These are phyloP conservation scores for Rhingia rostrata DNA, from an alignment of 2,888 invertebrate genomes.

Conservation along the genomic window DNA sequence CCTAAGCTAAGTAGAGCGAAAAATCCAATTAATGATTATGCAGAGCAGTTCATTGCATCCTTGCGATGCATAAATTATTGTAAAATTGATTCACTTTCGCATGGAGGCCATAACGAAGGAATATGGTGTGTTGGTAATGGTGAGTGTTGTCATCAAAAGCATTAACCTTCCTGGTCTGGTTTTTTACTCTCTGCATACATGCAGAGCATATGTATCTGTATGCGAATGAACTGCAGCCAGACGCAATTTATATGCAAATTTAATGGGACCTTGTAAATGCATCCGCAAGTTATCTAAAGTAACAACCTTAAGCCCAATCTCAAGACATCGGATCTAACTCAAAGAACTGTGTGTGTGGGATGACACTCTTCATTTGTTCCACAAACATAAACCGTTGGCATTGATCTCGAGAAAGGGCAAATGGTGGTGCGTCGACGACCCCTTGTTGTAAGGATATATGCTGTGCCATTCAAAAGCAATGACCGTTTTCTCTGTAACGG, in stretches of 20 bases:
- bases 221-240: conserved; percentile 76
- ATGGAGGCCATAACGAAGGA: neutral
- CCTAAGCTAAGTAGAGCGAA: conserved; percentile 35
- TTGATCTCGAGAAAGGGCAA: conserved; percentile 36
- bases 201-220: conserved; percentile 14
- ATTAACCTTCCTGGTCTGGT: conserved; percentile 29
- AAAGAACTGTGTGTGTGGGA: conserved; percentile 47
- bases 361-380: conserved; percentile 55
- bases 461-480: conserved; percentile 63
- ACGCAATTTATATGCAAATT: conserved; percentile 82
- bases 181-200: conserved; percentile 26
- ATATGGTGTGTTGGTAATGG: conserved; percentile 17
- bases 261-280: conserved; percentile 80
- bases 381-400: conserved; percentile 27
- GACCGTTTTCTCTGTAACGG: conserved; percentile 66
- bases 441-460: conserved; percentile 23
- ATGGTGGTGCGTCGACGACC: neutral
- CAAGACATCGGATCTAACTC: conserved; percentile 52
- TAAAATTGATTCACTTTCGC: conserved; percentile 45
- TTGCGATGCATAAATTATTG: conserved; percentile 51
- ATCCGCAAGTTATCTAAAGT: conserved; percentile 53
- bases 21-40: conserved; percentile 59
- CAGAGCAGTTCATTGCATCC: conserved; percentile 51
- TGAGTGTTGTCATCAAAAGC: conserved; percentile 42
- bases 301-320: conserved; percentile 53